These are phyloP conservation scores for Xerus rutilus DNA, from an alignment of 2,797 vertebrate genomes.

Conservation along the genomic window DNA sequence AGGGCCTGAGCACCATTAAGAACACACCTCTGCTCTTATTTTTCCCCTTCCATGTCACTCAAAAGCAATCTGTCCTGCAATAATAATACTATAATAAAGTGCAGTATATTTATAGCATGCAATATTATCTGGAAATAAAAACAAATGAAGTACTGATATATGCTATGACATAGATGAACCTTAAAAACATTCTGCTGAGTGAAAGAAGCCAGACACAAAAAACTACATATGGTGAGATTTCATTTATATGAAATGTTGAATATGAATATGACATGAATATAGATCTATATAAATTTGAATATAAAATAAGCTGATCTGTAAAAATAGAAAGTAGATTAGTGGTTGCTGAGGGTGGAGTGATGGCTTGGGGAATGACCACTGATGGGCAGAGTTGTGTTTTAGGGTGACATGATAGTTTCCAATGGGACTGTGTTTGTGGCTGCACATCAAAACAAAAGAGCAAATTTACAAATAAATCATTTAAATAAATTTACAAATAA, in stretches of 20 bases:
- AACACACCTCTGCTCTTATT: background rate
- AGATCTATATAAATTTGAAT: background rate
- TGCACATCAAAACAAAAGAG: background rate
- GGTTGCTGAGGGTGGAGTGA: background rate
- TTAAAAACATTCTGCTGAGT: conserved; percentile 26
- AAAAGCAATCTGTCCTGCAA: background rate
- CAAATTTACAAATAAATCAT: background rate
- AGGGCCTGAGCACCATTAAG: background rate
- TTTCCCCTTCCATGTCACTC: background rate
- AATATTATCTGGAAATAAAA: conserved; percentile 17
- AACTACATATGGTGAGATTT: background rate
- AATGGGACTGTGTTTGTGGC: background rate
- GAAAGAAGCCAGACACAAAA: conserved; percentile 17
- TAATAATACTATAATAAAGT: background rate
- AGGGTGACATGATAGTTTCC: background rate
- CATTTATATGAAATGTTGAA: background rate
- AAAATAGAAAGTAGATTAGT: background rate
- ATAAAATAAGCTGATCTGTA: background rate
- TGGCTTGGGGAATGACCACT: background rate
- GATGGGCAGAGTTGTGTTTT: background rate
- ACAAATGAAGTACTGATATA: background rate
- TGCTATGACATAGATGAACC: background rate
- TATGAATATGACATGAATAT: conserved; percentile 10
- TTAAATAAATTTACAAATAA: background rate
- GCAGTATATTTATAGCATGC: rapidly evolving